Percentiles rank a stretch among this genome's conserved stretches.
Evolutionary conservation across 2,797 vertebrate species (phyloP).

Genomic region (Hemibagrus guttatus): DNA sequence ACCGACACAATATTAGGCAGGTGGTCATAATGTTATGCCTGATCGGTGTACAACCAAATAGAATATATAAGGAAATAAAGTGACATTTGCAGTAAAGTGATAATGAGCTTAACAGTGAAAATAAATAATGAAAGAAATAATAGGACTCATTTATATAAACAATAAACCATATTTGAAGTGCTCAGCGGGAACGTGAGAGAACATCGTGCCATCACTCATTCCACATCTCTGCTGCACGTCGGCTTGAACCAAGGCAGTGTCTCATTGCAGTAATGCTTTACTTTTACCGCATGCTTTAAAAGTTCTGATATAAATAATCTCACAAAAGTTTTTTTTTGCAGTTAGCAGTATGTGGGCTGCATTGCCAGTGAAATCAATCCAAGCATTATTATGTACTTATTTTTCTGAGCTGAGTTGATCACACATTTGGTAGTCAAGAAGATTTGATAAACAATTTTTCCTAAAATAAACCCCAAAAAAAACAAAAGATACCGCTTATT

Average conservation of each 20-base stretch:
- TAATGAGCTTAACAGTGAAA: no score
- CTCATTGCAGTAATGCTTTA: not conserved
- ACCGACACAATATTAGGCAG: no score
- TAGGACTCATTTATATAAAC: no score
- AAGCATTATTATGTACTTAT: not conserved
- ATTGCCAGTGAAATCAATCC: not conserved
- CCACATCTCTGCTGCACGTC: not conserved
- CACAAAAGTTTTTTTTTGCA: not conserved
- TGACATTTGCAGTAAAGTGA: no score
- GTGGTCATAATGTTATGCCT: no score
- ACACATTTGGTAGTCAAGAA: not conserved
- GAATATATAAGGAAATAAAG: no score
- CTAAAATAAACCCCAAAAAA: no score
- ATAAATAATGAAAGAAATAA: no score
- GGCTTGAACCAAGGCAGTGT: not conserved
- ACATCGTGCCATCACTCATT: constrained; percentile 15
- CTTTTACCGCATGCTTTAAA: not conserved
- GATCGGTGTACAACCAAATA: no score
- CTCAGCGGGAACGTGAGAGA: constrained; percentile 20
- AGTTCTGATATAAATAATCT: not conserved
- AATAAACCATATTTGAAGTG: constrained; percentile 31
- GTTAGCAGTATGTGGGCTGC: not conserved
- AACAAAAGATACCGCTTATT: not conserved
- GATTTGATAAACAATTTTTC: not conserved
- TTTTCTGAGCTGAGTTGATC: not conserved